These are phyloP conservation scores for Ptiloglossa arizonensis DNA, from an alignment of 1,140 invertebrate genomes.

Conservation along the genomic window DNA sequence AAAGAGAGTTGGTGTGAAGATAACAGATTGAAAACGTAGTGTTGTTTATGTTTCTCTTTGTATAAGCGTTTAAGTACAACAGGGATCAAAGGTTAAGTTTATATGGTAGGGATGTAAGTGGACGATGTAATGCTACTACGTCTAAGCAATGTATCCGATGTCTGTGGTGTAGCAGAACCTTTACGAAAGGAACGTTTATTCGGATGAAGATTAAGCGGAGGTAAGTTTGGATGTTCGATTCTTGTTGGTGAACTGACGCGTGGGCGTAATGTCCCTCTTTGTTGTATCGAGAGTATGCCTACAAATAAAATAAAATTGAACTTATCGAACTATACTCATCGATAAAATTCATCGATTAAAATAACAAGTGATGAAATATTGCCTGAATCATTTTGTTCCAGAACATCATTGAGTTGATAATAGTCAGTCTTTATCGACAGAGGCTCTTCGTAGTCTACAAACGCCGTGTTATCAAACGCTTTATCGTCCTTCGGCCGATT, in stretches of 20 bases:
- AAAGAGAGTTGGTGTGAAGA: constrained; percentile 41
- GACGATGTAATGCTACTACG: constrained; percentile 71
- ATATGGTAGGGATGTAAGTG: constrained; percentile 78
- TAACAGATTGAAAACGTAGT: constrained; percentile 42
- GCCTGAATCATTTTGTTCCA: constrained; percentile 76
- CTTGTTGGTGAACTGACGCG: constrained; percentile 89
- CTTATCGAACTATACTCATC: background rate
- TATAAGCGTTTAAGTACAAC: constrained; percentile 18
- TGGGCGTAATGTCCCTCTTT: constrained; percentile 76
- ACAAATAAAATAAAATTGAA: constrained; percentile 13
- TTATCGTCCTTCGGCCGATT: constrained; percentile 75
- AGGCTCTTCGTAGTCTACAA: constrained; percentile 88
- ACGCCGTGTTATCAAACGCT: constrained; percentile 87
- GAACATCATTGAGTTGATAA: constrained; percentile 85
- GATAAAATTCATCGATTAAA: background rate
- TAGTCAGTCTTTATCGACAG: constrained; percentile 88
- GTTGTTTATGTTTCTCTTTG: constrained; percentile 22
- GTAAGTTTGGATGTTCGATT: constrained; percentile 90
- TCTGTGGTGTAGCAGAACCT: constrained; percentile 83
- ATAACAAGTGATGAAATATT: constrained; percentile 39
- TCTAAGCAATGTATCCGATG: constrained; percentile 83
- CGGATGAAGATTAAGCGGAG: constrained; percentile 88
- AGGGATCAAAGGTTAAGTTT: constrained; percentile 39
- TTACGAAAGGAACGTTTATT: constrained; percentile 81
- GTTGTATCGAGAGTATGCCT: constrained; percentile 68